phyloP scores from a whole-genome alignment of 2,888 invertebrate genomes.

The Gastracanthus pulcherrimus region DNA sequence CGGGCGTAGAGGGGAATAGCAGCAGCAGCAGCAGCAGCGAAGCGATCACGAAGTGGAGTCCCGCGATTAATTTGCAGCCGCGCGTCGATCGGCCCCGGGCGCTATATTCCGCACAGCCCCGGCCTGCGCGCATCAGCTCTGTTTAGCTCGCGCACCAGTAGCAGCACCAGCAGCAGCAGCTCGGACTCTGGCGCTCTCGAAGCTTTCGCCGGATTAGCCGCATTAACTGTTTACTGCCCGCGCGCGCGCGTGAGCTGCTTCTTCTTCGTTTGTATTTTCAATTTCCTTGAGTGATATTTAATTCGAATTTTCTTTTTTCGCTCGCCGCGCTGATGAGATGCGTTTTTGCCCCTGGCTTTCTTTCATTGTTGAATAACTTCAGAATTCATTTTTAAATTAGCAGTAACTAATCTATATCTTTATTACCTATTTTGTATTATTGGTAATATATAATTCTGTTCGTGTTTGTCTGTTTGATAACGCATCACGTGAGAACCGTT shows the following conservation, averaged over 20 bases:
- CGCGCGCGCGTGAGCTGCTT: not conserved
- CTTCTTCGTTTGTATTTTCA: slow-evolving; percentile 50
- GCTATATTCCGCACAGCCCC: too few species aligned
- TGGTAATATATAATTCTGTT: too few species aligned
- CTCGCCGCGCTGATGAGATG: not conserved
- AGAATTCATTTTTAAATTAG: too few species aligned
- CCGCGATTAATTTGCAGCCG: slow-evolving; percentile 52
- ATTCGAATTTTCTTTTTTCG: slow-evolving; percentile 28
- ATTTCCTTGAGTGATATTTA: slow-evolving; percentile 57
- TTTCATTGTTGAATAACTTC: too few species aligned
- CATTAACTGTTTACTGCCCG: slow-evolving; percentile 54
- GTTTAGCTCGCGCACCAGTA: not conserved
- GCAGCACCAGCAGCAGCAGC: not conserved
- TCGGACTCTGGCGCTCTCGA: too few species aligned
- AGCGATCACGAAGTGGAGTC: slow-evolving; percentile 36
- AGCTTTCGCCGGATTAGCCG: slow-evolving; percentile 56
- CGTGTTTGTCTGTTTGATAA: too few species aligned
- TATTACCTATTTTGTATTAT: too few species aligned
- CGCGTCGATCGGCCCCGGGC: slow-evolving; percentile 22
- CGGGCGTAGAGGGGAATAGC: not conserved
- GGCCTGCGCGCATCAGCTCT: not conserved
- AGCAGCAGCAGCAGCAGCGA: too few species aligned
- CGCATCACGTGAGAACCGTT: too few species aligned
- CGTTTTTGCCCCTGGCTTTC: not conserved
- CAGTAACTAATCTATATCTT: too few species aligned